Conservation (phyloP, 1,140 invertebrate species). For the Pissodes strobi region DNA sequence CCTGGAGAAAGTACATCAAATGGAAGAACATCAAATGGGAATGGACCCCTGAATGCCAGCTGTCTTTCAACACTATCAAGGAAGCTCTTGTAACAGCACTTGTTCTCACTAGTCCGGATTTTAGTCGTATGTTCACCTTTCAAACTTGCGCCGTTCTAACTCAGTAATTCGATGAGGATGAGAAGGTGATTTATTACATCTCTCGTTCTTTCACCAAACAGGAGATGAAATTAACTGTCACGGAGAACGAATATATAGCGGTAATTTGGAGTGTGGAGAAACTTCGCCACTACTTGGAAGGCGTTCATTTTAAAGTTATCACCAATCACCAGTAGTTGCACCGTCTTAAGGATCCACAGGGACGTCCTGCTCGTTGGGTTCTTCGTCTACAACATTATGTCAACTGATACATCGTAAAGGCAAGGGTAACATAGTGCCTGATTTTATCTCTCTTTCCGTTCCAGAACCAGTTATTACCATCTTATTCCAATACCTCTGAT, state of each 20-base stretch:
- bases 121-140: conserved; percentile 44
- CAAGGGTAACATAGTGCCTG: conserved; percentile 32
- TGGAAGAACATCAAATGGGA: conserved; percentile 26
- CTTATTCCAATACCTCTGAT: too few relatives aligned
- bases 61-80: too few relatives aligned
- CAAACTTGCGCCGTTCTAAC: conserved; percentile 42
- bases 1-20: conserved; percentile 37
- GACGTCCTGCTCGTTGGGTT: too few relatives aligned
- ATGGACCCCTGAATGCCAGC: too few relatives aligned
- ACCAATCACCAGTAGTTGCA: conserved; percentile 57
- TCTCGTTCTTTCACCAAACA: conserved; percentile 29
- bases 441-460: conserved; percentile 35
- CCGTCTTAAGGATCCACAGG: conserved; percentile 55
- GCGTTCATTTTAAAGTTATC: too few relatives aligned
- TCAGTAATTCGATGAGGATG: conserved; percentile 30
- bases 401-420: conserved; percentile 54
- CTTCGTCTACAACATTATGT: conserved; percentile 53
- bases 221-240: too few relatives aligned
- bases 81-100: too few relatives aligned
- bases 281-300: too few relatives aligned
- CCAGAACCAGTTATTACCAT: too few relatives aligned
- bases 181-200: conserved; percentile 28
- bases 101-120: conserved; percentile 37
- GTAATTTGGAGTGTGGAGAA: conserved; percentile 56
- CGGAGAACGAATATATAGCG: conserved; percentile 58